phyloP scores from a whole-genome alignment of 2,797 vertebrate species.

The Menidia menidia region DNA sequence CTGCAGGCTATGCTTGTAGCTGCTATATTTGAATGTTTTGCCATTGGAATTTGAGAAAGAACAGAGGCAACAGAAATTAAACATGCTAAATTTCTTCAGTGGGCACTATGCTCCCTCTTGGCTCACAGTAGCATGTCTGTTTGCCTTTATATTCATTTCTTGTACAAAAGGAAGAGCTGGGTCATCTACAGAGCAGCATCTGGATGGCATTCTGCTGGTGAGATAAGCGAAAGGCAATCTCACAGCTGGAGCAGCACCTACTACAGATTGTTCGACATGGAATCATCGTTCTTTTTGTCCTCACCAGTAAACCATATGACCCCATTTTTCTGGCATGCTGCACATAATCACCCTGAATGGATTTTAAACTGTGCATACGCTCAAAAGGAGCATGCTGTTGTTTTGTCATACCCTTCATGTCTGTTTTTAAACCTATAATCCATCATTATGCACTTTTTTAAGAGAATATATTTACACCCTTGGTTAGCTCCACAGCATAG shows the following conservation, averaged over 20 bases:
- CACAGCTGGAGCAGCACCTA: conserved; percentile 63
- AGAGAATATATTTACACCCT: not conserved
- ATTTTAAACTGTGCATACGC: conserved; percentile 19
- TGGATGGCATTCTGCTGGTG: conserved; percentile 66
- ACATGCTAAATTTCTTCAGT: conserved; percentile 11
- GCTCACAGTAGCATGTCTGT: not conserved
- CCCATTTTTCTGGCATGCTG: conserved; percentile 44
- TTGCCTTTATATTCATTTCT: conserved; percentile 45
- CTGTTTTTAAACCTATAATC: not conserved
- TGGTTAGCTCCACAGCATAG: not conserved
- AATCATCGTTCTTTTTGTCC: conserved; percentile 45
- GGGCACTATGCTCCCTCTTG: conserved; percentile 1
- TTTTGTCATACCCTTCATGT: not conserved
- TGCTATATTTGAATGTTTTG: not conserved
- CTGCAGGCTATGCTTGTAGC: not conserved
- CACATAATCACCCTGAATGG: conserved; percentile 20
- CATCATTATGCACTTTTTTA: conserved; percentile 5
- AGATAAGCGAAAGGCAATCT: conserved; percentile 60
- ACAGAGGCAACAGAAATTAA: not conserved
- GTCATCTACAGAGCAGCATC: conserved; percentile 54
- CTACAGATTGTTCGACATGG: conserved; percentile 62
- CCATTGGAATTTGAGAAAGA: not conserved
- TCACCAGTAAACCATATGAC: conserved; percentile 51
- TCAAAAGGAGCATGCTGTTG: conserved; percentile 4
- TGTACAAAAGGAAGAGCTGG: conserved; percentile 26